Base-by-base conservation (phyloP, 2,888 invertebrate species). In the Neuroscelio doddi region DNA sequence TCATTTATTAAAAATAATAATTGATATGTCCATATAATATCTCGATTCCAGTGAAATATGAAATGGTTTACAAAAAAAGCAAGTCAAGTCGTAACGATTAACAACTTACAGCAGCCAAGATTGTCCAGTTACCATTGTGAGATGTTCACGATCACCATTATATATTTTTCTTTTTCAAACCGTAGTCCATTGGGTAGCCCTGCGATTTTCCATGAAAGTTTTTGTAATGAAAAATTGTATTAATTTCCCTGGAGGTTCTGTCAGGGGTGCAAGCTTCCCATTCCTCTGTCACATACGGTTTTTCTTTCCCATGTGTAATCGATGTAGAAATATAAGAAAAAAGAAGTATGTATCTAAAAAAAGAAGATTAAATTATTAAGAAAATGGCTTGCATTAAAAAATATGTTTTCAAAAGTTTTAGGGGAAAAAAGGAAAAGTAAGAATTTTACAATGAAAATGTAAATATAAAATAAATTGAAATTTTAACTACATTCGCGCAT, bases 191-290 rank as follows among this genome's bases (percentile, higher is more conserved):
- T 34, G 51, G 41, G 59, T 36, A 46, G 41, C 39, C 39, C 24
- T 15, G 29, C 45, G 21, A 49, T 45, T 62, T 50, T 55, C 34
- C 50, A 52, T 24, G n/a, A 27, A 34, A 12, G 15, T 47, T 27
- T 42, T 56, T 26, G 44, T 26, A 46, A 59, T 65, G 64, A 70
- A 69, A 70, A 71, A 62, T 67, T 36, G 52, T 39, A 39, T 45
- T 68, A 65, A 71, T 71, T 73, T 73, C 70, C 69, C 70, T 47
- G 34, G 70, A 68, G 73, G 32, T 49, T 58, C 46, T 51, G 41
- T 16, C 44, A 30, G 41, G 36, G 32, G 9, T 49, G 45, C 47
- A 38, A 53, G n/a, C 12, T 29, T 16, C 36, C 16, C 29, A 21
- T 16, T 16, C 16, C 17, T 30, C 17, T 10, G 38, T 38, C 38